A percentile compares a stretch with the other conserved stretches of the same genome.
Evolutionary conservation across 2,113 vertebrate species (phyloP).

Genomic region (Dipodomys spectabilis): DNA sequence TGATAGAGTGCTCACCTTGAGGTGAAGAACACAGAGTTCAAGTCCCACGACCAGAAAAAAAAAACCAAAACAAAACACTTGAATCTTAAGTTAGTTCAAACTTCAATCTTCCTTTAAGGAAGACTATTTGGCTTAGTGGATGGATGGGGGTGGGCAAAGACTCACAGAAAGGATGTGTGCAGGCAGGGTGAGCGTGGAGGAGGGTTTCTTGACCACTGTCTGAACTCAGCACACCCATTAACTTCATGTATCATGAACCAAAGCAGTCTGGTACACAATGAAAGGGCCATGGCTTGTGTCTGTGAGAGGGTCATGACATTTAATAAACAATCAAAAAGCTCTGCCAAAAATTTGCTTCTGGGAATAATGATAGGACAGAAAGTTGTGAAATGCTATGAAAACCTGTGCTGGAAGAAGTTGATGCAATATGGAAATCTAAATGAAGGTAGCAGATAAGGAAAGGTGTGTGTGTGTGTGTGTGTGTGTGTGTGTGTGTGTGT

Average conservation of each 20-base stretch:
- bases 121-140: not conserved
- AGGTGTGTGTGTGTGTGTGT: no score
- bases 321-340: not conserved
- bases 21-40: no score
- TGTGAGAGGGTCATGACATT: not conserved
- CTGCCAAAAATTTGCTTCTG: not conserved
- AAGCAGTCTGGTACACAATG: accelerated
- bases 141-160: not conserved
- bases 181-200: accelerated
- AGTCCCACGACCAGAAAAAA: no score
- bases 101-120: not conserved
- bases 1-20: no score
- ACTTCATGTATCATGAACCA: not conserved
- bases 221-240: not conserved
- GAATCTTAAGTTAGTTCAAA: not conserved
- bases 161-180: not conserved
- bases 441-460: not conserved
- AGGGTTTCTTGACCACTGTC: not conserved
- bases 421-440: not conserved
- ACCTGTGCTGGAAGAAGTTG: not conserved
- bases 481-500: no score
- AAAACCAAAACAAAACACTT: no score
- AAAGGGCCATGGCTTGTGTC: not conserved
- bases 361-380: not conserved
- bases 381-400: not conserved